Percentiles rank a stretch among this genome's conserved stretches.
phyloP scores from a whole-genome alignment of 2,113 vertebrate species.

The Pseudonaja textilis region DNA sequence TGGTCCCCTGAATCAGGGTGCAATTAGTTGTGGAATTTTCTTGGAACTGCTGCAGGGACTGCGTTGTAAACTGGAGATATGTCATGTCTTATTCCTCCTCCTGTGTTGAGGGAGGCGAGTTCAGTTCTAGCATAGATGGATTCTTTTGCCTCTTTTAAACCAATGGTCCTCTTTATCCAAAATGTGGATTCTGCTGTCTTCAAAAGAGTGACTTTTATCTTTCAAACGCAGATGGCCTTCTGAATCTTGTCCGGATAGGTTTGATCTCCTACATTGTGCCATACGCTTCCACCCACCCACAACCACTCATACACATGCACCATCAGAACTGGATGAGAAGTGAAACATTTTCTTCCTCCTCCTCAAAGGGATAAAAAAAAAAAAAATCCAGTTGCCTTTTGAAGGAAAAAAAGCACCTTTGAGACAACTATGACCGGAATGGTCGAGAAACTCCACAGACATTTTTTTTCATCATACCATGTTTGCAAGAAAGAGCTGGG shows the following conservation, averaged over 20 bases:
- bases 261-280: not conserved
- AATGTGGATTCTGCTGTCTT: not conserved
- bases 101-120: not conserved
- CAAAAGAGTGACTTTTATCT: not conserved
- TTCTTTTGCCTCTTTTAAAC: not conserved
- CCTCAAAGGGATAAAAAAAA: not conserved
- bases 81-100: not conserved
- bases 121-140: not conserved
- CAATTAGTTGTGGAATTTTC: not conserved
- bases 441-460: not conserved
- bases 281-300: not conserved
- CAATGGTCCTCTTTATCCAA: not conserved
- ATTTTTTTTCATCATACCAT: not conserved
- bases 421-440: not conserved
- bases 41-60: not conserved
- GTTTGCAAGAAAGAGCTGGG: not conserved
- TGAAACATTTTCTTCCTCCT: not conserved
- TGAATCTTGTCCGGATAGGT: not conserved
- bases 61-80: not conserved
- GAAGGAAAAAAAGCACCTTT: not conserved
- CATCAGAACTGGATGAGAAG: not conserved
- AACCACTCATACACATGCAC: no score
- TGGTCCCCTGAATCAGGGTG: no score
- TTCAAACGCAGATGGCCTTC: not conserved
- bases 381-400: not conserved